These are phyloP conservation scores for Nephrotoma flavescens DNA, from an alignment of 2,888 invertebrate genomes.

Conservation along the genomic window DNA sequence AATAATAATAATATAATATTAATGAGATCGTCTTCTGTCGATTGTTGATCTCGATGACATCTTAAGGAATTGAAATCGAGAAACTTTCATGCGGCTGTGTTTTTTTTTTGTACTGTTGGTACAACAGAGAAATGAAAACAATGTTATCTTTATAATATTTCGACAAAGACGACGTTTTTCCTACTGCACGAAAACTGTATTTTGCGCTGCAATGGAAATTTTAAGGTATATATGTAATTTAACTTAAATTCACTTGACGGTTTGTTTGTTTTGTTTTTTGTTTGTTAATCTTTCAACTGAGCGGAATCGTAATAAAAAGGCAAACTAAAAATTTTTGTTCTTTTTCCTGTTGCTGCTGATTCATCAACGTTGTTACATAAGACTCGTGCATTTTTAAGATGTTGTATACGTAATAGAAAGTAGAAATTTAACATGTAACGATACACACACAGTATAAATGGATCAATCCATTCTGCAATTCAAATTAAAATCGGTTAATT, in stretches of 20 bases:
- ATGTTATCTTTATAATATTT: neutral
- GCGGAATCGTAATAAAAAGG: neutral
- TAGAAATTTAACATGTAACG: neutral
- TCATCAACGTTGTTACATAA: neutral
- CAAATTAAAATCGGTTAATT: neutral
- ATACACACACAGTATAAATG: neutral
- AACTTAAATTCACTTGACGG: neutral
- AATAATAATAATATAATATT: neutral
- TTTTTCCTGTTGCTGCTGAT: neutral
- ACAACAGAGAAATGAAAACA: neutral
- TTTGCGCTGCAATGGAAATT: neutral
- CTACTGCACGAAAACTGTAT: neutral
- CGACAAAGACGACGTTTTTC: neutral
- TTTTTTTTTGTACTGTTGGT: neutral
- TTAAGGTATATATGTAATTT: neutral
- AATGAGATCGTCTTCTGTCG: neutral
- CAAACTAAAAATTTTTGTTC: neutral
- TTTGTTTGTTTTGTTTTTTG: neutral
- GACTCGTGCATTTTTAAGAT: neutral
- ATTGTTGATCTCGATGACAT: neutral
- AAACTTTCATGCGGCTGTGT: neutral
- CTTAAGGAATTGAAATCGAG: neutral
- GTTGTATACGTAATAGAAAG: neutral
- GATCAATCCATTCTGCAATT: neutral
- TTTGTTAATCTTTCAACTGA: neutral